phyloP scores from a whole-genome alignment of 2,113 vertebrate species.

The Aptenodytes patagonicus region DNA sequence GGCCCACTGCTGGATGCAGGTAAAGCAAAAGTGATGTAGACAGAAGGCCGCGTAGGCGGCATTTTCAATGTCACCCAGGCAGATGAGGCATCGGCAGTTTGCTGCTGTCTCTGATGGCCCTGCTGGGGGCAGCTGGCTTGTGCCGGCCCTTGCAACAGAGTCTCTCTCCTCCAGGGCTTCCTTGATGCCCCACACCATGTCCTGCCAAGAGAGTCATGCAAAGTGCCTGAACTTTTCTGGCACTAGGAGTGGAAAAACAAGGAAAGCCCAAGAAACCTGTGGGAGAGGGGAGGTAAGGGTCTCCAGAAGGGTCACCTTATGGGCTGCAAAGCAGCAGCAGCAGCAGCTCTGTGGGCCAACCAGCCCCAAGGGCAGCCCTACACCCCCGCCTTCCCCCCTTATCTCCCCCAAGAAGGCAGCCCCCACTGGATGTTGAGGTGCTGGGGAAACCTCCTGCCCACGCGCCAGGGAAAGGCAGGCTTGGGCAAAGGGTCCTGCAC shows the following conservation, averaged over 20 bases:
- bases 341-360: neutral
- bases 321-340: neutral
- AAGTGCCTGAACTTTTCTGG: neutral
- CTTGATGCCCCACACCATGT: neutral
- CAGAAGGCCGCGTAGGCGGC: neutral
- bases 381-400: neutral
- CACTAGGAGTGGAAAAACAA: neutral
- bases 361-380: neutral
- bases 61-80: neutral
- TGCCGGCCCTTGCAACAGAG: neutral
- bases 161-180: neutral
- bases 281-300: neutral
- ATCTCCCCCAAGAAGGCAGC: neutral
- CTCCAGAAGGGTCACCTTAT: neutral
- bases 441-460: neutral
- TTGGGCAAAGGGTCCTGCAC: neutral
- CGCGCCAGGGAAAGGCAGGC: neutral
- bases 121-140: neutral
- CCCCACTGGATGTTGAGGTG: too few relatives aligned
- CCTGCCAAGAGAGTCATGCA: neutral
- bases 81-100: too few relatives aligned
- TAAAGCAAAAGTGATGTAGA: neutral
- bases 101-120: neutral
- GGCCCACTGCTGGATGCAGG: neutral
- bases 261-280: neutral